A percentile compares a stretch with the other conserved stretches of the same genome.
These are phyloP conservation scores for Pelochelys cantorii DNA, from an alignment of 2,797 vertebrate genomes.

Conservation along the genomic window DNA sequence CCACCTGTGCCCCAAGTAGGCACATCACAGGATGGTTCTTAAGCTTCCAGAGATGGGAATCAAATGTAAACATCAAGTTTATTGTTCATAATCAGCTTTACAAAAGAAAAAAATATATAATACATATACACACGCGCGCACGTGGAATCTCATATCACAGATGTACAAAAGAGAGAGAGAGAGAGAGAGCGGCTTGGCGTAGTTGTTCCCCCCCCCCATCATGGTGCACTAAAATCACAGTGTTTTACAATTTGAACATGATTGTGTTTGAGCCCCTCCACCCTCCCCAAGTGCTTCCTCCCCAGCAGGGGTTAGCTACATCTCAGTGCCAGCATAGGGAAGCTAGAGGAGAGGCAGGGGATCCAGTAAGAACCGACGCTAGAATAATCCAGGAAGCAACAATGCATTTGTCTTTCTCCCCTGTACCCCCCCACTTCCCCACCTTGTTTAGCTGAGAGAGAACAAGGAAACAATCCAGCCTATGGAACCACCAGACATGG, in stretches of 20 bases:
- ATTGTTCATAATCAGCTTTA: slow-evolving; percentile 83
- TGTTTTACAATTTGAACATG: slow-evolving; percentile 51
- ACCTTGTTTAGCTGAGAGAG: fast-evolving
- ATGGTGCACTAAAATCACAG: slow-evolving; percentile 57
- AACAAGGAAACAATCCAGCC: not conserved
- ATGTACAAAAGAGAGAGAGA: slow-evolving; percentile 65
- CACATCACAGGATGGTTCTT: not conserved
- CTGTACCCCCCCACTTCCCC: not conserved
- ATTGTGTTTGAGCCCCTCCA: slow-evolving; percentile 19
- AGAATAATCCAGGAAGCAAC: not conserved
- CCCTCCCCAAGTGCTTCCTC: fast-evolving
- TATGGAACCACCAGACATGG: not conserved
- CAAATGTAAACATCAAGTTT: slow-evolving; percentile 80
- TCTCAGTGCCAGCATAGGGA: not conserved
- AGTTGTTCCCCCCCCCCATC: not conserved
- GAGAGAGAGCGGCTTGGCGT: not conserved
- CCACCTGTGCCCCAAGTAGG: not conserved
- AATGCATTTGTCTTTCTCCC: not conserved
- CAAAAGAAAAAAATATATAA: slow-evolving; percentile 77
- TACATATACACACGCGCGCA: not conserved
- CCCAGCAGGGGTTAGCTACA: fast-evolving
- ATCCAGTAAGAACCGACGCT: not conserved
- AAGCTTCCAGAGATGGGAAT: slow-evolving; percentile 14
- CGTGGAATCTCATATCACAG: slow-evolving; percentile 52
- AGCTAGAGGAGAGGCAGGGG: not conserved